Percentiles rank a stretch among this genome's conserved stretches.
These are phyloP conservation scores for Polypedilum vanderplanki DNA, from an alignment of 1,140 invertebrate genomes.

Conservation along the genomic window DNA sequence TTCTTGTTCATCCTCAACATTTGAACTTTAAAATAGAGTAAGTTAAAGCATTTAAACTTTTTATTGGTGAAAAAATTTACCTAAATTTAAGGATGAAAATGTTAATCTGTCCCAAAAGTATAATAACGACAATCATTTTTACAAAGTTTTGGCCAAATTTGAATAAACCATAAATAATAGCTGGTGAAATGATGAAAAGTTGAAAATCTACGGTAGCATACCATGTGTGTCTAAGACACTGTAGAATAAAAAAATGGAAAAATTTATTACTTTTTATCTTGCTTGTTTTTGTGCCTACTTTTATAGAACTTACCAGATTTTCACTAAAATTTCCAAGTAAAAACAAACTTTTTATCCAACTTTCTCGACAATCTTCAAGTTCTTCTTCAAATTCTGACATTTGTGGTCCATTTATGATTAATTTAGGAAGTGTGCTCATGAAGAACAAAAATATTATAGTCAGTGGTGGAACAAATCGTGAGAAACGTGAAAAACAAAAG, in stretches of 20 bases:
- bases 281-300: background rate
- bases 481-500: background rate
- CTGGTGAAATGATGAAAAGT: constrained; percentile 9
- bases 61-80: background rate
- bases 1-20: background rate
- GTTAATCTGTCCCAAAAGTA: background rate
- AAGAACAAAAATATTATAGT: background rate
- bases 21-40: background rate
- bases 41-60: too few species aligned
- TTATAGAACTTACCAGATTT: background rate
- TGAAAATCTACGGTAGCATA: background rate
- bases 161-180: constrained; percentile 13
- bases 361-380: background rate
- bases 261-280: background rate
- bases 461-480: background rate
- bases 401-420: background rate
- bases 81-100: background rate
- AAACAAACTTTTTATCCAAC: background rate
- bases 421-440: background rate
- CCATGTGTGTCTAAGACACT: constrained; percentile 10
- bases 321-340: background rate
- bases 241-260: background rate
- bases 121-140: background rate
- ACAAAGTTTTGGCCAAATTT: background rate
- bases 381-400: background rate